Conservation (phyloP, 2,888 invertebrate species). For the Alentia gelatinosa region DNA sequence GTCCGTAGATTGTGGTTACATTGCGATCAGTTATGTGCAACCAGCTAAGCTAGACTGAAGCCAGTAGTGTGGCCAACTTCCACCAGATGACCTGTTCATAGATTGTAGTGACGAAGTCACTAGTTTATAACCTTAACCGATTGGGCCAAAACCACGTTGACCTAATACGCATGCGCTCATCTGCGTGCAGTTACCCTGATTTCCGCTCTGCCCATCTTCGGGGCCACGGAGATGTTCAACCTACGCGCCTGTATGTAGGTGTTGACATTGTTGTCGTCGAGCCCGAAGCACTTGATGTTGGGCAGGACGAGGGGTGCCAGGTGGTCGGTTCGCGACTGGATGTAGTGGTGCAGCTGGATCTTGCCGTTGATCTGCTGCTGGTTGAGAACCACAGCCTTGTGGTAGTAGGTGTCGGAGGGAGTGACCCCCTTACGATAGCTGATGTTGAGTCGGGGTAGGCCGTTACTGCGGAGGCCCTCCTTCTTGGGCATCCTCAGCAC, state of each 20-base stretch:
- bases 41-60: too few relatives aligned
- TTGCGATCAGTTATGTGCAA: too few relatives aligned
- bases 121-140: too few relatives aligned
- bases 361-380: conserved; percentile 51
- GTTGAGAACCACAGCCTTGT: conserved; percentile 28
- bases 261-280: conserved; percentile 19
- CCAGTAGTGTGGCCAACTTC: too few relatives aligned
- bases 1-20: too few relatives aligned
- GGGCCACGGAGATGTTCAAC: background rate
- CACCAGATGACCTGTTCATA: too few relatives aligned
- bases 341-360: conserved; percentile 67
- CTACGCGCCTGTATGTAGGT: conserved; percentile 15
- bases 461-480: background rate
- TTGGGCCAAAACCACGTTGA: too few relatives aligned
- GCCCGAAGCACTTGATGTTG: conserved; percentile 41
- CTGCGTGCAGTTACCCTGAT: background rate
- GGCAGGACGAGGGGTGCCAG: conserved; percentile 67
- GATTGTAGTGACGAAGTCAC: too few relatives aligned
- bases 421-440: conserved; percentile 59
- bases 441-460: conserved; percentile 53
- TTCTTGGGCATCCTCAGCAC: conserved; percentile 12
- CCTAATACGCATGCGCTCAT: too few relatives aligned
- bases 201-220: background rate
- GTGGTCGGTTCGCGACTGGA: conserved; percentile 65
- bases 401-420: conserved; percentile 55